Base-by-base conservation (phyloP, 2,888 invertebrate genomes). In the Steromphala cineraria region DNA sequence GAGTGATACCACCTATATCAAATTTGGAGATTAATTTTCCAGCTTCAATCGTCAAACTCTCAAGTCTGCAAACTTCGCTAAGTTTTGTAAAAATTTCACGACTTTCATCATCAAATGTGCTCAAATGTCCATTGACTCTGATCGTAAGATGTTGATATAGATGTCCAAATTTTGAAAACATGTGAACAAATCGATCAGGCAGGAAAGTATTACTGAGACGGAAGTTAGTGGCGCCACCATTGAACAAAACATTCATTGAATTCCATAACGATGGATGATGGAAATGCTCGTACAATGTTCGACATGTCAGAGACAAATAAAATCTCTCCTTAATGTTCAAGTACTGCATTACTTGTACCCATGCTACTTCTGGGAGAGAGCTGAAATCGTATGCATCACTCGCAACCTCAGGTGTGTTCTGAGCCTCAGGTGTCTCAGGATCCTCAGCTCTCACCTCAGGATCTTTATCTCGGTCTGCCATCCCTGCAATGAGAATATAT, bases 181-280 rank as follows among this genome's bases (percentile, higher is more conserved):
- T 31, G 46, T 86, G 75, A 53, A n/a, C 78, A 8, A 10, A 24
- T 46, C 24, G 53, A 52, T 77, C 74, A 15, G 79, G 56, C 77
- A 83, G 53, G 13, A 75, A 79, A 7, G 83, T 80, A 17, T 77
- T 40, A 40, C 53, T 78, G 36, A 80, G n/a, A 13, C 36, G 24
- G 46, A 79, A 81, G 53, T 80, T 80, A 17, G 67, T 78, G 15
- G 24, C 10, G 75, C 79, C 79, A 1, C 87, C 86, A 31, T 83
- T 52, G 19, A 88, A 82, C 24, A 31, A 62, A n/a, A 91, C 83
- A 13, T 82, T 82, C 36, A 89, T 88, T 13, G 83, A 85, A 62
- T 84, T 83, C 91, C 91, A 92, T 15, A 90, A 81, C 0, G 88
- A 87, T 5, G 91, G 91, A 75, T 92, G 91, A 36, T 84, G 86